Evolutionary conservation across 1,140 invertebrate genomes (phyloP).

Genomic region (Megathymus violae): DNA sequence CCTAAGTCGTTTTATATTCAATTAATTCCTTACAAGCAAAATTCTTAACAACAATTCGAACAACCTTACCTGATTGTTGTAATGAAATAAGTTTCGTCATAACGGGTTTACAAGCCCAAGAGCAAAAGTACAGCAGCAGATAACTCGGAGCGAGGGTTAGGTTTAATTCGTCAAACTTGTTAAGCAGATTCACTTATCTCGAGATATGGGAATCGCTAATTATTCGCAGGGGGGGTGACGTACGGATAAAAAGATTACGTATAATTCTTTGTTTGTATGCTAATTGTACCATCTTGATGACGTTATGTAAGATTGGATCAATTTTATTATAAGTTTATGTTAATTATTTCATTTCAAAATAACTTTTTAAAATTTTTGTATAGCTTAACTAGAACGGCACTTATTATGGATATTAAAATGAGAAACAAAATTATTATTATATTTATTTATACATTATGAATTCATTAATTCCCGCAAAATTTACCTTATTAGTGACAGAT

Average conservation of each 20-base stretch:
- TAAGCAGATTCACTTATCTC: constrained; percentile 62
- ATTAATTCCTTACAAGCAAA: constrained; percentile 1
- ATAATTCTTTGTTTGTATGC: constrained; percentile 33
- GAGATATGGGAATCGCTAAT: constrained; percentile 59
- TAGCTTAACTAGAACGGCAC: too few species aligned
- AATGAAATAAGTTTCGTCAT: constrained; percentile 36
- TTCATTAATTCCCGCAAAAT: too few species aligned
- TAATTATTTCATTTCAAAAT: not conserved
- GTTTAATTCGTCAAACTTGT: constrained; percentile 54
- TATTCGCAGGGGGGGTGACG: constrained; percentile 55
- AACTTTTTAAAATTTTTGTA: too few species aligned
- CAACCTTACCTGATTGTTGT: constrained; percentile 29
- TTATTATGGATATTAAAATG: too few species aligned
- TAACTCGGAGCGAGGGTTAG: constrained; percentile 36
- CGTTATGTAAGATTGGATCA: not conserved
- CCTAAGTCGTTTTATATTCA: not conserved
- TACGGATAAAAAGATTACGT: constrained; percentile 46
- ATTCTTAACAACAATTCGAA: constrained; percentile 1
- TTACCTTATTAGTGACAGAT: too few species aligned
- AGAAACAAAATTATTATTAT: too few species aligned
- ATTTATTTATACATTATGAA: too few species aligned
- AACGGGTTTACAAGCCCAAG: constrained; percentile 27
- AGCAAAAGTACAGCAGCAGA: constrained; percentile 21
- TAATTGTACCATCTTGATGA: constrained; percentile 13
- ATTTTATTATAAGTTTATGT: not conserved